phyloP scores from a whole-genome alignment of 2,113 vertebrate genomes.

The Formicarius rufipectus region DNA sequence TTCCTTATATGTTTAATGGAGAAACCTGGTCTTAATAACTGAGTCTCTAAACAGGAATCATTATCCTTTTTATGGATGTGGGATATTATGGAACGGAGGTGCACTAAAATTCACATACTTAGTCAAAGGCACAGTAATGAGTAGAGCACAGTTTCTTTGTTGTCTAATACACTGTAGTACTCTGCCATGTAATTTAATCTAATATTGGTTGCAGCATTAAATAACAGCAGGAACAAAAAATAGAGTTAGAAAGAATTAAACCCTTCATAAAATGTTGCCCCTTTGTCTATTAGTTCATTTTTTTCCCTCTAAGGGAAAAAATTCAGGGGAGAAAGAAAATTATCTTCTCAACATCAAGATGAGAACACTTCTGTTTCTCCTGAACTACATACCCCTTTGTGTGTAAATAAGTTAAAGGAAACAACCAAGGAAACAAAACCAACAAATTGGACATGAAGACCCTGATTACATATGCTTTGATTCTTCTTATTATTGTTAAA shows the following conservation, averaged over 20 bases:
- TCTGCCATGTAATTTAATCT: constrained; percentile 24
- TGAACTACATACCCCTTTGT: neutral
- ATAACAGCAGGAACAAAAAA: constrained; percentile 22
- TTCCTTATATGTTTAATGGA: neutral
- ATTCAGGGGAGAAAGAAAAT: neutral
- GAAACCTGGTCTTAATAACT: neutral
- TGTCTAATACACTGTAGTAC: neutral
- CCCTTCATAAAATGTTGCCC: neutral
- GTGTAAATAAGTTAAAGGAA: neutral
- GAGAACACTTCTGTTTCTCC: neutral
- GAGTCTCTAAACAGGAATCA: neutral
- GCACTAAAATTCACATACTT: neutral
- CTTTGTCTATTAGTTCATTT: neutral
- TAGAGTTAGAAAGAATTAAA: neutral
- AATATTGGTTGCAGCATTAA: neutral
- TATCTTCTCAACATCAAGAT: neutral
- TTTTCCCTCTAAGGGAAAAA: neutral
- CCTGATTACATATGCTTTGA: neutral
- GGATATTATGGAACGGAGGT: neutral
- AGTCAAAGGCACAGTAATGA: neutral
- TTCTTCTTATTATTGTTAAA: neutral
- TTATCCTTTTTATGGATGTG: neutral
- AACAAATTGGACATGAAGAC: neutral
- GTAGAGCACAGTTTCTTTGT: neutral
- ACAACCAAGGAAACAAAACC: neutral